These are phyloP conservation scores for Diploscapter pachys DNA, from an alignment of 1,140 invertebrate genomes.

Conservation along the genomic window DNA sequence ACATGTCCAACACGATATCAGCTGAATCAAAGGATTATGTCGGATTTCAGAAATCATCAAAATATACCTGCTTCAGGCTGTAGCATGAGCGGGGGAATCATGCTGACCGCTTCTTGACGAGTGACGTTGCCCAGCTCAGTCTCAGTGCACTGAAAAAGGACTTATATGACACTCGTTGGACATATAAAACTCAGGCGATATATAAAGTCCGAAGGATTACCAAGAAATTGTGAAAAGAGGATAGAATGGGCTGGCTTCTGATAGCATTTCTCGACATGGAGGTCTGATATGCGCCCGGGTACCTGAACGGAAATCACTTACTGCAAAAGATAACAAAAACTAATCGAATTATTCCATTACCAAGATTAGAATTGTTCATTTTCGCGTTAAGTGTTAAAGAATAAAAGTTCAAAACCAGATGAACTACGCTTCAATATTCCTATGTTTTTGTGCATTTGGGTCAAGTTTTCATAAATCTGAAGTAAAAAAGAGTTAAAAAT, in stretches of 20 bases:
- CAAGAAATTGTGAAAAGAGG: constrained; percentile 39
- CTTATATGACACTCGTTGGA: not conserved
- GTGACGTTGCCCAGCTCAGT: constrained; percentile 76
- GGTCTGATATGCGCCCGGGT: constrained; percentile 36
- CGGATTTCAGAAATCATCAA: no score
- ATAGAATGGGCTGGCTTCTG: constrained; percentile 31
- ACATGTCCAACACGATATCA: constrained; percentile 85
- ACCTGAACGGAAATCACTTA: constrained; percentile 1
- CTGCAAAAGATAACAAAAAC: no score
- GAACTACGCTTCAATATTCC: no score
- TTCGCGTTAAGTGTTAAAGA: no score
- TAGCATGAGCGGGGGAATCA: constrained; percentile 93
- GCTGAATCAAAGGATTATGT: not conserved
- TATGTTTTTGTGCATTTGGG: no score
- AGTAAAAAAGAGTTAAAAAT: not conserved
- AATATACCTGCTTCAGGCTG: constrained; percentile 72
- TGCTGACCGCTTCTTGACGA: constrained; percentile 91
- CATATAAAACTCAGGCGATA: not conserved
- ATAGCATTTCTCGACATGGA: constrained; percentile 38
- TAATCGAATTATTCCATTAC: no score
- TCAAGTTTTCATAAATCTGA: no score
- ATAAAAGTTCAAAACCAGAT: no score
- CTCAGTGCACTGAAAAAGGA: constrained; percentile 19
- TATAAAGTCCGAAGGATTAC: constrained; percentile 18
- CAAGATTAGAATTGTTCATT: no score